These are phyloP conservation scores for Venusia cambrica DNA, from an alignment of 2,888 invertebrate species.

Conservation along the genomic window DNA sequence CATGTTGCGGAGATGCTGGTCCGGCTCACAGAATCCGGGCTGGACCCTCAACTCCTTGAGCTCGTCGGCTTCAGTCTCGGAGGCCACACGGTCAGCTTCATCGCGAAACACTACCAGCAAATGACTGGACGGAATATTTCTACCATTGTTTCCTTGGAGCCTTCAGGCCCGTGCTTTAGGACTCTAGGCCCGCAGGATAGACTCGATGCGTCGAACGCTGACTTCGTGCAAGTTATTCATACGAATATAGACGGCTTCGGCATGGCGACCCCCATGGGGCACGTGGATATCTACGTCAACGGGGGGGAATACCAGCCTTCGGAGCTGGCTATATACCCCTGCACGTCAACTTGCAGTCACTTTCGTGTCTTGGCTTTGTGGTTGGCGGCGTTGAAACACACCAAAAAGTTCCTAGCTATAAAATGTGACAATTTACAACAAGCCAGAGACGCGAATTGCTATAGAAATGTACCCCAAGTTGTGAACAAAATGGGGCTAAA, in stretches of 20 bases:
- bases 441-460: conserved; percentile 60
- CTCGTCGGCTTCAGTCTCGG: conserved; percentile 70
- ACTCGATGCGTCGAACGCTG: conserved; percentile 57
- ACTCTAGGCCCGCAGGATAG: conserved; percentile 47
- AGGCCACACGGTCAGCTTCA: conserved; percentile 64
- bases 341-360: conserved; percentile 66
- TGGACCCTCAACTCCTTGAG: conserved; percentile 58
- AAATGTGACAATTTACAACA: conserved; percentile 62
- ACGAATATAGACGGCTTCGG: conserved; percentile 73
- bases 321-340: conserved; percentile 55
- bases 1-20: conserved; percentile 63
- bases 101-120: conserved; percentile 57
- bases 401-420: conserved; percentile 57
- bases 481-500: conserved; percentile 54
- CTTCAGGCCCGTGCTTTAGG: conserved; percentile 70
- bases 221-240: conserved; percentile 67
- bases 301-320: conserved; percentile 72
- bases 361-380: conserved; percentile 58
- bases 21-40: conserved; percentile 51
- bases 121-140: conserved; percentile 62
- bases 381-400: conserved; percentile 56
- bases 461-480: conserved; percentile 44
- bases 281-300: conserved; percentile 67
- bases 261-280: conserved; percentile 68
- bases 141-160: conserved; percentile 62